Evolutionary conservation across 35 echinoderm and acorn worm species (phyloP).

Genomic region (Apostichopus parvimensis): DNA sequence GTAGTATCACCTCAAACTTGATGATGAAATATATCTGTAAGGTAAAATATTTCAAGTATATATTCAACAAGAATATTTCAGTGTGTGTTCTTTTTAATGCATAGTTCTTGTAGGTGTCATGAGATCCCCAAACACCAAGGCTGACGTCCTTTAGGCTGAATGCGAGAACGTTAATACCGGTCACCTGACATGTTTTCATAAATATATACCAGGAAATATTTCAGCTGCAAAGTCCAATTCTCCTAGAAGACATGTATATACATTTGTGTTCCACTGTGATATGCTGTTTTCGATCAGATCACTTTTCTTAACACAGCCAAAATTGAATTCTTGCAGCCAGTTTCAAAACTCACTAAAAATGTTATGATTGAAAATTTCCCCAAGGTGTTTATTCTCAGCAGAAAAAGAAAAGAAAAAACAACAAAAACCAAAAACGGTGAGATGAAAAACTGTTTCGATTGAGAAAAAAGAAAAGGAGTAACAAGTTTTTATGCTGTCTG

Average conservation of each 20-base stretch:
- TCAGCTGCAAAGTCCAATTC: background rate
- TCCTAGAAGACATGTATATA: background rate
- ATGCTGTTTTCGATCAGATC: background rate
- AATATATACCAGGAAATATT: background rate
- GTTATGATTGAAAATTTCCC: constrained; percentile 4
- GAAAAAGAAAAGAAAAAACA: too few relatives aligned
- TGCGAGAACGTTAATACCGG: background rate
- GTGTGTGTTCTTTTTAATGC: too few relatives aligned
- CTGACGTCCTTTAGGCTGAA: too few relatives aligned
- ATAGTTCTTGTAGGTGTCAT: too few relatives aligned
- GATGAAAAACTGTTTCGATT: background rate
- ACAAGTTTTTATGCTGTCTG: background rate
- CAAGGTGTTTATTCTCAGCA: background rate
- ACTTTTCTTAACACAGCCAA: background rate
- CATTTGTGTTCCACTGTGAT: background rate
- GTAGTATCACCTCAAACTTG: too few relatives aligned
- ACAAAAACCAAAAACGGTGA: background rate
- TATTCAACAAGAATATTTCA: too few relatives aligned
- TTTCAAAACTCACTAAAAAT: background rate
- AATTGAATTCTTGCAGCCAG: background rate
- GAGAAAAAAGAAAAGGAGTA: background rate
- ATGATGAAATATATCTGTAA: too few relatives aligned
- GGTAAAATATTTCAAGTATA: too few relatives aligned
- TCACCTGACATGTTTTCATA: background rate
- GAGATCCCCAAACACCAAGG: too few relatives aligned